Percentiles rank a stretch among this genome's conserved stretches.
Evolutionary conservation across 2,797 vertebrate species (phyloP).

Genomic region (Lacerta bilineata): DNA sequence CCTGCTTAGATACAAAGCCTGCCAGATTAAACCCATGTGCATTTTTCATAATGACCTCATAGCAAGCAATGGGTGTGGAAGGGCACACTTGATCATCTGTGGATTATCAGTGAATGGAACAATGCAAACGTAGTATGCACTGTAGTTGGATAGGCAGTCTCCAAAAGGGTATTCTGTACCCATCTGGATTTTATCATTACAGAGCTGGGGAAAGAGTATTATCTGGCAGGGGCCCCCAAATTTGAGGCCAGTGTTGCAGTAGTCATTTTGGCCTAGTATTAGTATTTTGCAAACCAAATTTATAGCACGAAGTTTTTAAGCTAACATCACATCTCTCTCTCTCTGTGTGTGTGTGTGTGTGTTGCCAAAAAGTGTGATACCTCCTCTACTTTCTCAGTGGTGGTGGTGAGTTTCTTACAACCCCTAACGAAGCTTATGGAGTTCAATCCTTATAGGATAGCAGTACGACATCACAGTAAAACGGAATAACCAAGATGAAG

Average conservation of each 20-base stretch:
- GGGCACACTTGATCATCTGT: not conserved
- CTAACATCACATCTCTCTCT: too few species aligned
- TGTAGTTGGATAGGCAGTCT: slow-evolving; percentile 4
- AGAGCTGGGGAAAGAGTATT: not conserved
- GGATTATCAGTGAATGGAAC: slow-evolving; percentile 22
- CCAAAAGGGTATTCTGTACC: not conserved
- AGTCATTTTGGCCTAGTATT: not conserved
- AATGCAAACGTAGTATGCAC: slow-evolving; percentile 8
- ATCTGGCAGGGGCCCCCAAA: not conserved
- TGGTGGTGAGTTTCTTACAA: not conserved
- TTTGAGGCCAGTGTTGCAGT: not conserved
- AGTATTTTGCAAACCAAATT: not conserved
- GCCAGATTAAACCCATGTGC: not conserved
- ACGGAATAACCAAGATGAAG: not conserved
- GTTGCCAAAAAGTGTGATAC: not conserved
- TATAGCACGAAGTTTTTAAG: not conserved
- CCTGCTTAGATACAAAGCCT: slow-evolving; percentile 6
- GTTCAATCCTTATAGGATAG: not conserved
- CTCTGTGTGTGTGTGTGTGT: too few species aligned
- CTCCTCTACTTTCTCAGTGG: not conserved
- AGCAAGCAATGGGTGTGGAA: not conserved
- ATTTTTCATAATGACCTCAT: slow-evolving; percentile 4
- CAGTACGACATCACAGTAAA: too few species aligned
- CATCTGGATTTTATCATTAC: not conserved
- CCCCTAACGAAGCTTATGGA: too few species aligned